Percentiles rank a stretch among this genome's conserved stretches.
phyloP scores from a whole-genome alignment of 2,113 vertebrate species.

The Zingel zingel region DNA sequence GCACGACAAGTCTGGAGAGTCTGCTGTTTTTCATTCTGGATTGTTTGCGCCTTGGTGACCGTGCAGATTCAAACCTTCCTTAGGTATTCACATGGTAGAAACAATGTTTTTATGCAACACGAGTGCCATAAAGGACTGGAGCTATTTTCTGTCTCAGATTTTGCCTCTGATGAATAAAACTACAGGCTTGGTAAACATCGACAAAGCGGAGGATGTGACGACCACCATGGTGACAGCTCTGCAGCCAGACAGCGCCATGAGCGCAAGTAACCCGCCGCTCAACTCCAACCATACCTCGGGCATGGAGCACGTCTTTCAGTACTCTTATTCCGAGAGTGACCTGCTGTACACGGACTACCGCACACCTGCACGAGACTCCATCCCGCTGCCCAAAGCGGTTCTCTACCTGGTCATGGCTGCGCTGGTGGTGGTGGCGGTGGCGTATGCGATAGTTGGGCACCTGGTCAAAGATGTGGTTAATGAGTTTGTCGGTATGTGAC shows the following conservation, averaged over 20 bases:
- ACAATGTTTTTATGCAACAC: slow-evolving; percentile 91
- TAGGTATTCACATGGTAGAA: slow-evolving; percentile 27
- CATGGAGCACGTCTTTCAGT: slow-evolving; percentile 88
- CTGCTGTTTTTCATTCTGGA: not conserved
- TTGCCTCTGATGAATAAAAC: slow-evolving; percentile 90
- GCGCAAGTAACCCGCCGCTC: slow-evolving; percentile 85
- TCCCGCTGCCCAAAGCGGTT: slow-evolving; percentile 90
- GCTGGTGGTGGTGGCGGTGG: slow-evolving; percentile 91
- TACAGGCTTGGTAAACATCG: slow-evolving; percentile 83
- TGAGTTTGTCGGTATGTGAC: slow-evolving; percentile 89
- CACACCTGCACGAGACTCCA: slow-evolving; percentile 84
- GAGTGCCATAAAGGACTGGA: slow-evolving; percentile 91
- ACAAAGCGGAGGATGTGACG: slow-evolving; percentile 85
- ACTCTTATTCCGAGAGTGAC: slow-evolving; percentile 88
- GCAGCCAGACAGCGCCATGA: slow-evolving; percentile 85
- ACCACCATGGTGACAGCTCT: slow-evolving; percentile 87
- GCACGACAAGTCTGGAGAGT: slow-evolving; percentile 2
- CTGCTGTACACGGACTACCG: slow-evolving; percentile 89
- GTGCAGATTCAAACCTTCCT: not conserved
- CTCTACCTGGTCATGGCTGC: slow-evolving; percentile 94
- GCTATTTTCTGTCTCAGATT: slow-evolving; percentile 89
- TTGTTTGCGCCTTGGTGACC: slow-evolving; percentile 11
- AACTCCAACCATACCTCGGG: slow-evolving; percentile 88
- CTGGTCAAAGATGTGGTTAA: slow-evolving; percentile 92
- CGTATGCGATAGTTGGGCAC: slow-evolving; percentile 90